Base-by-base conservation (phyloP, 2,113 vertebrate genomes). In the Cariama cristata region DNA sequence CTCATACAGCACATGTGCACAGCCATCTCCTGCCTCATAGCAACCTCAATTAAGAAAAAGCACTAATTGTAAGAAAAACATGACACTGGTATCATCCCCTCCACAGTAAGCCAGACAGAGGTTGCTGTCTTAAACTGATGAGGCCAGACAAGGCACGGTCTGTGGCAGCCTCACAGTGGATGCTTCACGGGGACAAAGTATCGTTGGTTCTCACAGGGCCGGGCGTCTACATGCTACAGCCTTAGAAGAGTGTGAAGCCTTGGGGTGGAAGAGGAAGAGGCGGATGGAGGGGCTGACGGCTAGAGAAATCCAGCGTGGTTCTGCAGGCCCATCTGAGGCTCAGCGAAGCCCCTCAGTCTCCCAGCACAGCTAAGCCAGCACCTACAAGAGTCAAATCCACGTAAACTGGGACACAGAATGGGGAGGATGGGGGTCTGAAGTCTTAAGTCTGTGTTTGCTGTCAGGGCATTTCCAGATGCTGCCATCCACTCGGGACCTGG, bases 381-480 rank as follows among this genome's bases (percentile, higher is more conserved):
- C 32, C 30, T 35, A 4, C 26, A 26, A 63, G 30, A 80, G 59
- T 5, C 35, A 76, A 64, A 79, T 24, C 32, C 22, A 21, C 0
- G 0, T 27, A 21, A 71, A 30, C 5, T 0, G 0, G 27, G 52
- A 60, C 56, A 20, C 15, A 24, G 27, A 55, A 47, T 30, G 40
- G 66, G 58, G 28, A 47, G 52, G 56, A 67, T 7, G 4, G 14
- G 35, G 8, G 7, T 24, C 42, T 58, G 52, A 74, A 62, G n/a
- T 17, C 55, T 28, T 14, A 12, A 27, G 53, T 15, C 19, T 13
- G 12, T n/a, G 16, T 38, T 71, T 74, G 40, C 42, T 53, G 14
- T 32, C 3, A 2, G 71, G 44, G 32, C n/a, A 22, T 59, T 75
- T 82, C 71, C 47, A 45, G 52, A 66, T 40, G 14, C 66, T n/a